phyloP scores from a whole-genome alignment of 92 coral and sea anemone species.

The Phenganax marumi region DNA sequence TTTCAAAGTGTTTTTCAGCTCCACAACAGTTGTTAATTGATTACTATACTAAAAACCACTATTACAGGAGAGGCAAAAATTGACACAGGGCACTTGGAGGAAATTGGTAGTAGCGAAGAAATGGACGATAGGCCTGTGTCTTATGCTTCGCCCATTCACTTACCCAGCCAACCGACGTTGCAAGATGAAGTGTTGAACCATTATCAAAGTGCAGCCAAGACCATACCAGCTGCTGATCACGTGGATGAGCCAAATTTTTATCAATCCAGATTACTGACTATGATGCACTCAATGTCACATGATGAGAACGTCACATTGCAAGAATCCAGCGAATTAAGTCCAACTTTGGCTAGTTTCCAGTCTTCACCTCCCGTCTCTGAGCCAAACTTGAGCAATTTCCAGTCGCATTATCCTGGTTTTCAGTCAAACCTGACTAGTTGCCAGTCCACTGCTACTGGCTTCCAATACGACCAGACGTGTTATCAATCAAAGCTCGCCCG shows the following conservation, averaged over 20 bases:
- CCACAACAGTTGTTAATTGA: too few species aligned
- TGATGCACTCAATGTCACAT: not conserved
- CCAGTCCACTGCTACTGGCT: not conserved
- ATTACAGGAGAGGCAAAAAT: not conserved
- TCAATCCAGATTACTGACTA: not conserved
- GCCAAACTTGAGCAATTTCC: not conserved
- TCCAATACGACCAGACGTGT: not conserved
- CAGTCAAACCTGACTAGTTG: not conserved
- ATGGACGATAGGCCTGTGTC: not conserved
- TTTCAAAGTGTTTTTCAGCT: too few species aligned
- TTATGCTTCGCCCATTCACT: not conserved
- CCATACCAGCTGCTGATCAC: too few species aligned
- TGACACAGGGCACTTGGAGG: not conserved
- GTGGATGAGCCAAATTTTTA: not conserved
- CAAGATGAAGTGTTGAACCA: not conserved
- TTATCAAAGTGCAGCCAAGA: not conserved
- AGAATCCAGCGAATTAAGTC: not conserved
- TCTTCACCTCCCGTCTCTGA: not conserved
- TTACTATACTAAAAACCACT: not conserved
- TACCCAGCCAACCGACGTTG: not conserved
- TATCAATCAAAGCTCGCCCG: not conserved
- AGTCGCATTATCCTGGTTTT: not conserved
- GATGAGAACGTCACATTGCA: not conserved
- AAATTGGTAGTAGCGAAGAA: not conserved
- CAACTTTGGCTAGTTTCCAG: not conserved